These are phyloP conservation scores for Oreotragus oreotragus DNA, from an alignment of 2,113 vertebrate genomes.

Conservation along the genomic window DNA sequence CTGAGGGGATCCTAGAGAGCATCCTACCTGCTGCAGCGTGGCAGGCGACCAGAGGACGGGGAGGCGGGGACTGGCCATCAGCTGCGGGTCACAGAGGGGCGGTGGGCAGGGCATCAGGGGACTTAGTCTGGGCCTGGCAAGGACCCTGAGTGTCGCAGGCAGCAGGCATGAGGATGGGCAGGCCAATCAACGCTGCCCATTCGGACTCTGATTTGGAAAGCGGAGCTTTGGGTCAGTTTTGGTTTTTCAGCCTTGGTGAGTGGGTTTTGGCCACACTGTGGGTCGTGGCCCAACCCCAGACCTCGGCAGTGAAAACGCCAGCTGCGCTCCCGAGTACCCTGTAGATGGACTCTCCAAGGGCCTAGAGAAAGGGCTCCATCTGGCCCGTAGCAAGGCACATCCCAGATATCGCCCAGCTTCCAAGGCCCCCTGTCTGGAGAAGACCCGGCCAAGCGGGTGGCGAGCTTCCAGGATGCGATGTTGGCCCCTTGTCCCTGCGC, in stretches of 20 bases:
- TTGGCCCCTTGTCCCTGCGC: too few species aligned
- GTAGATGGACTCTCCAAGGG: too few species aligned
- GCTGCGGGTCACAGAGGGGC: background rate
- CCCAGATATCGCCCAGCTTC: background rate
- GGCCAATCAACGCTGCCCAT: accelerated
- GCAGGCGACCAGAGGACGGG: background rate
- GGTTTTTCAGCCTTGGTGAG: background rate
- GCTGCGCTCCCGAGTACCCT: background rate
- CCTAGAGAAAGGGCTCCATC: background rate
- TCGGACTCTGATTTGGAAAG: background rate
- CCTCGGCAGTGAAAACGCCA: background rate
- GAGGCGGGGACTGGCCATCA: background rate
- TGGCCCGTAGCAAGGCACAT: accelerated
- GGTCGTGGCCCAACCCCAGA: background rate
- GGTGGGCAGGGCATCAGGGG: background rate
- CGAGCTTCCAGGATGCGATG: background rate
- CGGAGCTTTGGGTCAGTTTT: background rate
- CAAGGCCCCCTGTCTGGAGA: background rate
- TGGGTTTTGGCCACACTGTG: background rate
- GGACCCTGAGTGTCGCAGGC: background rate
- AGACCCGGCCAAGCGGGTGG: background rate
- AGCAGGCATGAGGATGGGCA: accelerated
- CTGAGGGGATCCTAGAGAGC: accelerated
- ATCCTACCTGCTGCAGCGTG: background rate
- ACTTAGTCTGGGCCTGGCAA: background rate